Percentiles rank a stretch among this genome's conserved stretches.
Evolutionary conservation across 2,888 invertebrate genomes (phyloP).

Genomic region (Parnassius orleans): DNA sequence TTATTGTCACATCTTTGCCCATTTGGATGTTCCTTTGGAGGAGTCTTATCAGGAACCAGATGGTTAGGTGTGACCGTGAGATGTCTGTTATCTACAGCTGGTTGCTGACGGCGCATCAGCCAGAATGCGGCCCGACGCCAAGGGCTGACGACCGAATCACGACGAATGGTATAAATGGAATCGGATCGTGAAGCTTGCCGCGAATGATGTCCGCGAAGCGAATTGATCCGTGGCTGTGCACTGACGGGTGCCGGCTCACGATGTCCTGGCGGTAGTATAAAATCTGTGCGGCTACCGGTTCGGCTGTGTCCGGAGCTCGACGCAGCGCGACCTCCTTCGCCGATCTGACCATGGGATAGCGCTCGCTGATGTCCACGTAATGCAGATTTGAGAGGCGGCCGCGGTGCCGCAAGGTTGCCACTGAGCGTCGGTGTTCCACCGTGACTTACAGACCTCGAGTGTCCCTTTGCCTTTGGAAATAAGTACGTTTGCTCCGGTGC

Average conservation of each 20-base stretch:
- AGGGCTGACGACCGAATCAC: constrained; percentile 85
- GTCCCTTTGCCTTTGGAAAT: constrained; percentile 82
- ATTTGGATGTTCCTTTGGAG: constrained; percentile 90
- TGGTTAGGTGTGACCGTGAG: constrained; percentile 92
- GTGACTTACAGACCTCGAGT: constrained; percentile 92
- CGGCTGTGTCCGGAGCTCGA: constrained; percentile 86
- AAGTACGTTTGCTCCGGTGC: constrained; percentile 78
- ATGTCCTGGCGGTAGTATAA: constrained; percentile 93
- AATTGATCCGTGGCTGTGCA: constrained; percentile 72
- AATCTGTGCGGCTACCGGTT: constrained; percentile 92
- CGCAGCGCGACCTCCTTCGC: constrained; percentile 72
- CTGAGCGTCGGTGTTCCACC: constrained; percentile 83
- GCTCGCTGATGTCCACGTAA: constrained; percentile 90
- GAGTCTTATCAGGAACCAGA: constrained; percentile 89
- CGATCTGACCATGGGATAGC: constrained; percentile 93
- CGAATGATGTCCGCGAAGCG: constrained; percentile 83
- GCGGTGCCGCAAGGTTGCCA: constrained; percentile 69
- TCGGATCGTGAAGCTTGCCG: constrained; percentile 94
- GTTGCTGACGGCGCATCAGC: constrained; percentile 82
- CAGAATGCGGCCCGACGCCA: constrained; percentile 85
- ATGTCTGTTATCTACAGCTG: constrained; percentile 85
- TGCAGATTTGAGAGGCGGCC: constrained; percentile 88
- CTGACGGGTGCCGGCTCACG: constrained; percentile 81
- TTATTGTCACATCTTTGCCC: constrained; percentile 90
- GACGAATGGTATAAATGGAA: constrained; percentile 92